These are phyloP conservation scores for Tetranychus urticae DNA, from an alignment of 1,140 invertebrate genomes.

Conservation along the genomic window DNA sequence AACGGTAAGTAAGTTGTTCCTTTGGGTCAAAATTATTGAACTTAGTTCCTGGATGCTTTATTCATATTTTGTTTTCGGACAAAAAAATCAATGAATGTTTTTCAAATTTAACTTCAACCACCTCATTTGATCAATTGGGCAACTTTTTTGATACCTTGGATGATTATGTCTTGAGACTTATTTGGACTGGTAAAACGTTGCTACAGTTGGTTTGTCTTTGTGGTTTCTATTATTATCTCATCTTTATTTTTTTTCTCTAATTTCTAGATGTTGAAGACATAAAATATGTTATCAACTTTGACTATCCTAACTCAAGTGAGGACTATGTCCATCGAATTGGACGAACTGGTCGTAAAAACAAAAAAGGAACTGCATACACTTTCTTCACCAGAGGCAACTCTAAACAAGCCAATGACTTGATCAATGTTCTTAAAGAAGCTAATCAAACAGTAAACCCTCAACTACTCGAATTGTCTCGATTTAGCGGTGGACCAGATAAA, in stretches of 20 bases:
- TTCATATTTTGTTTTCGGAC: not conserved
- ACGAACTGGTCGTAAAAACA: slow-evolving; percentile 66
- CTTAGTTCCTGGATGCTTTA: too few relatives aligned
- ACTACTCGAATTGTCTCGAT: slow-evolving; percentile 22
- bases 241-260: too few relatives aligned
- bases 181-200: too few relatives aligned
- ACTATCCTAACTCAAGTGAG: slow-evolving; percentile 92
- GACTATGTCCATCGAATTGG: slow-evolving; percentile 99
- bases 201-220: too few relatives aligned
- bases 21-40: not conserved
- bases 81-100: not conserved
- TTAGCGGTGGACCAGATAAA: not conserved
- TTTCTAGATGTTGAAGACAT: slow-evolving; percentile 89
- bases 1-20: not conserved
- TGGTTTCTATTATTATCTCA: too few relatives aligned
- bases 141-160: too few relatives aligned
- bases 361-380: slow-evolving; percentile 84
- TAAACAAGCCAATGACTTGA: slow-evolving; percentile 18
- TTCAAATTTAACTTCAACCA: not conserved
- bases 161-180: too few relatives aligned
- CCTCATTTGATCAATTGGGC: not conserved
- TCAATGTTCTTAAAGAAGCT: slow-evolving; percentile 22
- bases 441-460: slow-evolving; percentile 39
- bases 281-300: slow-evolving; percentile 97
- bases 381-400: slow-evolving; percentile 49